Percentiles rank a stretch among this genome's conserved stretches.
phyloP scores from a whole-genome alignment of 2,797 vertebrate genomes.

The Poeciliopsis paucimaculata region DNA sequence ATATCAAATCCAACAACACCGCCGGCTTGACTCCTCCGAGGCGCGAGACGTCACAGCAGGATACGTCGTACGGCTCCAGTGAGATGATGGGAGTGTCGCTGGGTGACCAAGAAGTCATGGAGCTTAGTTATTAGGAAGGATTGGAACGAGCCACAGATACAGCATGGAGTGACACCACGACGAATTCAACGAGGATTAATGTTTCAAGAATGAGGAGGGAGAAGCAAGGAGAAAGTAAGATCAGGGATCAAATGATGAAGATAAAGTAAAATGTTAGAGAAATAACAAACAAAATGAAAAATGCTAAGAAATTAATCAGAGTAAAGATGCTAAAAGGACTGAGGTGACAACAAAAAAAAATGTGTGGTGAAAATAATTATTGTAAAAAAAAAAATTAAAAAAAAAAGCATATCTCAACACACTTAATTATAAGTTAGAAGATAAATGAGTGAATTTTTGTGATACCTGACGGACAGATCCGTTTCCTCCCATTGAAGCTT shows the following conservation, averaged over 20 bases:
- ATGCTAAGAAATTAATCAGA: slow-evolving; percentile 53
- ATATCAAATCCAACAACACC: slow-evolving; percentile 83
- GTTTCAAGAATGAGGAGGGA: slow-evolving; percentile 65
- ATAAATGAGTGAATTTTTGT: slow-evolving; percentile 9
- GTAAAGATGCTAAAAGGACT: slow-evolving; percentile 49
- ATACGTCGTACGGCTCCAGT: slow-evolving; percentile 80
- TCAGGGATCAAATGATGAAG: slow-evolving; percentile 62
- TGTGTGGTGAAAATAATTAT: slow-evolving; percentile 50
- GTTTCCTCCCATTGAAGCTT: slow-evolving; percentile 87
- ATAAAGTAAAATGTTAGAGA: slow-evolving; percentile 64
- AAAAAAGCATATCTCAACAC: slow-evolving; percentile 18
- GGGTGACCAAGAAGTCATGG: slow-evolving; percentile 90
- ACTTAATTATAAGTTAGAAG: slow-evolving; percentile 12
- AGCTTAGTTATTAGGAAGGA: slow-evolving; percentile 81
- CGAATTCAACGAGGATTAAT: slow-evolving; percentile 68
- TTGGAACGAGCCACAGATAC: slow-evolving; percentile 73
- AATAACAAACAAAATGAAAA: slow-evolving; percentile 49
- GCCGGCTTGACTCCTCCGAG: slow-evolving; percentile 79
- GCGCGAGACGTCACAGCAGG: slow-evolving; percentile 76
- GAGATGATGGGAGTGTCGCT: slow-evolving; percentile 83
- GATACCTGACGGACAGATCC: slow-evolving; percentile 83
- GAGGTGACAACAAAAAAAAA: slow-evolving; percentile 52
- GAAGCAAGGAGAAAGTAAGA: slow-evolving; percentile 69
- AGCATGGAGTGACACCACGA: slow-evolving; percentile 69
- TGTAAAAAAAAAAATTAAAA: slow-evolving; percentile 16